Evolutionary conservation across 2,888 invertebrate species (phyloP).

Genomic region (Sphaerophoria rueppellii): DNA sequence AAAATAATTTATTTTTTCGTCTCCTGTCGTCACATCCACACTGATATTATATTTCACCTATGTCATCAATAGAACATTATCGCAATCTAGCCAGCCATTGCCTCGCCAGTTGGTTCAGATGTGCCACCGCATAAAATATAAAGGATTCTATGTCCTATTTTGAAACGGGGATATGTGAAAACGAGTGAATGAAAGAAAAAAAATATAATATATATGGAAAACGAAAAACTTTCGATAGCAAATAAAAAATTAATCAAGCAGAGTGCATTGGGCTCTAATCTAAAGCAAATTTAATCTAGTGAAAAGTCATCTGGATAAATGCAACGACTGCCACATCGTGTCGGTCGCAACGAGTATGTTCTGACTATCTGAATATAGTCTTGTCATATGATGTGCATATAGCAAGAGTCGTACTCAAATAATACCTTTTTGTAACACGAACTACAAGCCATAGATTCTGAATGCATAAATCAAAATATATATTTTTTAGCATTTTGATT

Average conservation of each 20-base stretch:
- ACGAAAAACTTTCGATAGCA: constrained; percentile 38
- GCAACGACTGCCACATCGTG: constrained; percentile 27
- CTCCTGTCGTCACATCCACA: constrained; percentile 59
- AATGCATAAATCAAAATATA: constrained; percentile 57
- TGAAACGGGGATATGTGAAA: neutral
- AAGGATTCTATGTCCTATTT: constrained; percentile 58
- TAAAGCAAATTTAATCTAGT: constrained; percentile 73
- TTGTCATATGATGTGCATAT: constrained; percentile 22
- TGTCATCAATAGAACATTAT: constrained; percentile 57
- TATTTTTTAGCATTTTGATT: constrained; percentile 52
- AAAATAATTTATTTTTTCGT: constrained; percentile 67
- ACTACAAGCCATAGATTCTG: constrained; percentile 27
- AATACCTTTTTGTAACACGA: neutral
- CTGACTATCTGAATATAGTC: constrained; percentile 4
- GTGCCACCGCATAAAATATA: constrained; percentile 54
- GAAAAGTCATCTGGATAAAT: constrained; percentile 69
- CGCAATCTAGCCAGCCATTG: constrained; percentile 21
- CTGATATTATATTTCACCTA: constrained; percentile 45
- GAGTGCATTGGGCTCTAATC: constrained; percentile 72
- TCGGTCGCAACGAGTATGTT: constrained; percentile 1
- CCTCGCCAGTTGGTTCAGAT: constrained; percentile 39
- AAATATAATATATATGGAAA: constrained; percentile 3
- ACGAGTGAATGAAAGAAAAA: constrained; percentile 2
- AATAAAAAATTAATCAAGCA: constrained; percentile 74
- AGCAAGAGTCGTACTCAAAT: neutral